Base-by-base conservation (phyloP, 1,140 invertebrate species). In the Wasmannia auropunctata region DNA sequence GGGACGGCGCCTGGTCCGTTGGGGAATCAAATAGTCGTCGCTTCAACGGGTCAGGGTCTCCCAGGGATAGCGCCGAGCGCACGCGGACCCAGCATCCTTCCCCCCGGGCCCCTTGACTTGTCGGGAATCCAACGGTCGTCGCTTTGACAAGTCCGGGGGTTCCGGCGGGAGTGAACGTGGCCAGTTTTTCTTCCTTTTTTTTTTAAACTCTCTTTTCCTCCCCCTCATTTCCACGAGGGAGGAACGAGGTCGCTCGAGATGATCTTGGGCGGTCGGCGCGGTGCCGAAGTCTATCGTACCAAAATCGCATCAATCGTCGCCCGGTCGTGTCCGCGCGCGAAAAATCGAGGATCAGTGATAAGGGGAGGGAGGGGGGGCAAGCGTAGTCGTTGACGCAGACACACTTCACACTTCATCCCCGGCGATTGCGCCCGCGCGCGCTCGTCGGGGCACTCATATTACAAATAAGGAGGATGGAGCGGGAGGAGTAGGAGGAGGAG, bases 81-180 rank as follows among this genome's bases (percentile, higher is more conserved):
- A 40, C 37, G 43, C 31, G 22, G n/a, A 77, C 40, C n/a, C 77
- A 85, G 34, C n/a, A 85, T 56, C 11, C 3, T 11, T 60, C 81
- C 72, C 70, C 70, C 11, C 22, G 63, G 43, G 16, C 19, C 19
- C 25, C 16, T 62, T 65, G 54, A 19, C 63, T 72, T 87, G 87
- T 90, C 70, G 85, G 19, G 16, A 83, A 90, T 85, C 54, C 85
- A 90, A 67, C 60, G 76, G 87, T 92, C 87, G 88, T 91, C 88
- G 80, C 90, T 88, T 56, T 58, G 77, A 90, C 83, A 80, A 80
- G 86, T 62, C 63, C n/a, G 37, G 11, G 56, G 70, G 75, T 40
- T 43, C 62, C 34, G 28, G n/a, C 7, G 37, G 60, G 69, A 76
- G 86, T 79, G 80, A 84, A 90, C 58, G 85, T 79, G 86, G 79